Evolutionary conservation across 2,888 invertebrate genomes (phyloP).

Genomic region (Drepana falcataria): DNA sequence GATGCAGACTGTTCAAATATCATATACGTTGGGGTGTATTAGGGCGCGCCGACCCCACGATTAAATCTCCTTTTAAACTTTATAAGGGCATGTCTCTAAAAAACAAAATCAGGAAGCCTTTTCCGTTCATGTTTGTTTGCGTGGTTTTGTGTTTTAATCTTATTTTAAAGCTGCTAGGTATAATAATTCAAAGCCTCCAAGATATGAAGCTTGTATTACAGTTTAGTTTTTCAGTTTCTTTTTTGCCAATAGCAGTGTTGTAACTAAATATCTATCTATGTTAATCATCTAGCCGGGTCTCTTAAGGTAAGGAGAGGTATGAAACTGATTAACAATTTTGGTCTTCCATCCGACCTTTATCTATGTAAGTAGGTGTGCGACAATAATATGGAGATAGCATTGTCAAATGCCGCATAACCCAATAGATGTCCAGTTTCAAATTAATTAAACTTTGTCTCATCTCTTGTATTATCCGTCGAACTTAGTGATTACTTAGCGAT

Average conservation of each 20-base stretch:
- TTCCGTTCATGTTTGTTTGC: too few species aligned
- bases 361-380: too few species aligned
- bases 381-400: too few species aligned
- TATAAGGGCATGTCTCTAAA: not conserved
- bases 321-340: too few species aligned
- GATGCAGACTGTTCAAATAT: not conserved
- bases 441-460: conserved; percentile 51
- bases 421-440: conserved; percentile 25
- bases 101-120: not conserved
- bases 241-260: too few species aligned
- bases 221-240: too few species aligned
- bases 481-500: conserved; percentile 46
- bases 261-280: too few species aligned
- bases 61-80: not conserved
- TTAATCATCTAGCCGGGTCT: too few species aligned
- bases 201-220: too few species aligned
- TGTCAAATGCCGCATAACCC: conserved; percentile 9
- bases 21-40: not conserved
- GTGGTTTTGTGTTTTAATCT: not conserved
- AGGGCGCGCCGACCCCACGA: not conserved
- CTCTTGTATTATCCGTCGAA: conserved; percentile 33
- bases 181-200: too few species aligned
- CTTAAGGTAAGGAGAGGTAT: too few species aligned
- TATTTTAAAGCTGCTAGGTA: not conserved
- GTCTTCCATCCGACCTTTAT: too few species aligned